Evolutionary conservation across 2,888 invertebrate genomes (phyloP), one percentile per base, ranked within the genome.

Genomic region (Cantharis rufa): DNA sequence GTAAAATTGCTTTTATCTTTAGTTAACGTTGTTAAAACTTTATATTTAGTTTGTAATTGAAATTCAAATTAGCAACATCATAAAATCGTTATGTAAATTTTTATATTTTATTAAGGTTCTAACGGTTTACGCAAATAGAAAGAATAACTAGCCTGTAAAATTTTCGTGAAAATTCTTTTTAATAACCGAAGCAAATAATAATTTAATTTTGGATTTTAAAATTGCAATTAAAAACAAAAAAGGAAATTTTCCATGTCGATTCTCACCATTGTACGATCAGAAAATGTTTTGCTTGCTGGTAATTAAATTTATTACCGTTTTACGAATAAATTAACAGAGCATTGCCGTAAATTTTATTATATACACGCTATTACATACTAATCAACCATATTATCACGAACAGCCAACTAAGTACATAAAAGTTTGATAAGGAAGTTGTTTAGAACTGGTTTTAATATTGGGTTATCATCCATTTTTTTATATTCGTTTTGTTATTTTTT

Each of bases 1-100:
- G 21, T 66, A 66, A 66, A 66, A 21, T 84, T 75, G 77, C 83
- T 79, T 83, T 84, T 84, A 84, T 84, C 83, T 85, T 84, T 84
- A 75, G 75, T 78, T 70, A 72, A 66, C 64, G 64, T 66, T 66
- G 64, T 66, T 66, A 75, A 71, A 75, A 75, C 63, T 63, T 70
- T 63, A 74, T 74, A 74, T 74, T 74, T 70, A 74, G 69, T 74
- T 74, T 69, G 69, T 74, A 70, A 62, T 69, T 64, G 74, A 70
- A 74, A 74, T 74, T 70, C 74, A 32, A 74, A 74, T 70, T 48
- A 15, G 69, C 62, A 64, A 70, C 48, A 69, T 15, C 15, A 69
- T 68, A 48, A 18, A 15, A 62, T 15, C 27, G 69, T 69, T 69
- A 48, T 62, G 69, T 69, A 73, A 66, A 69, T 73, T 28, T 63